Conservation (phyloP, 2,113 vertebrate genomes). For the Dolichallabes microphthalmus region DNA sequence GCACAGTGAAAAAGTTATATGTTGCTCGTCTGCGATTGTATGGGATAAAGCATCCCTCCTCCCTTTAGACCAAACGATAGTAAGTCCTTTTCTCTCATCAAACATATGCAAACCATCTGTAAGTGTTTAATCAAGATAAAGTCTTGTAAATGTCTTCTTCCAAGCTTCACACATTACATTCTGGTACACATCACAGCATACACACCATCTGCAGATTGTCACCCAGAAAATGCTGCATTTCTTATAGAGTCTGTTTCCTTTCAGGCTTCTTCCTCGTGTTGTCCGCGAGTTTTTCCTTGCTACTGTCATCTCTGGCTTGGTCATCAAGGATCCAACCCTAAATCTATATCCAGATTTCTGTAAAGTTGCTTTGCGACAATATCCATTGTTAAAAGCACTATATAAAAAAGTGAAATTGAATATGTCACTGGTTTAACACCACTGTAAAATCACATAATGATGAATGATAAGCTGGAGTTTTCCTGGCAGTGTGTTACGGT, state of each 20-base stretch:
- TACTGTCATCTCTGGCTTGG: conserved; percentile 18
- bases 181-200: conserved; percentile 27
- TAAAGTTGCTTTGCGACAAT: conserved; percentile 11
- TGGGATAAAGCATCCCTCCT: neutral
- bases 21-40: too few relatives aligned
- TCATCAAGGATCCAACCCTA: neutral
- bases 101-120: conserved; percentile 34
- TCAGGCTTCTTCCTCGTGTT: neutral
- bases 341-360: conserved; percentile 8
- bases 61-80: neutral
- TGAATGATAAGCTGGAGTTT: conserved; percentile 67
- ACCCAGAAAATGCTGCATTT: neutral
- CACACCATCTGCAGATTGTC: conserved; percentile 1
- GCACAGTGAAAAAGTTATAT: neutral
- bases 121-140: conserved; percentile 10
- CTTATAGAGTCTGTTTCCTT: conserved; percentile 7
- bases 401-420: conserved; percentile 19
- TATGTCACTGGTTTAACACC: conserved; percentile 60
- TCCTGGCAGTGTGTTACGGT: conserved; percentile 66
- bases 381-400: neutral
- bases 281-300: neutral
- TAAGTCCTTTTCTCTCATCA: neutral
- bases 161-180: conserved; percentile 22
- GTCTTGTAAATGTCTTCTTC: conserved; percentile 32
- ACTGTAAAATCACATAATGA: conserved; percentile 69